Conservation (phyloP, 2,888 invertebrate species). For the Syrphus vitripennis region DNA sequence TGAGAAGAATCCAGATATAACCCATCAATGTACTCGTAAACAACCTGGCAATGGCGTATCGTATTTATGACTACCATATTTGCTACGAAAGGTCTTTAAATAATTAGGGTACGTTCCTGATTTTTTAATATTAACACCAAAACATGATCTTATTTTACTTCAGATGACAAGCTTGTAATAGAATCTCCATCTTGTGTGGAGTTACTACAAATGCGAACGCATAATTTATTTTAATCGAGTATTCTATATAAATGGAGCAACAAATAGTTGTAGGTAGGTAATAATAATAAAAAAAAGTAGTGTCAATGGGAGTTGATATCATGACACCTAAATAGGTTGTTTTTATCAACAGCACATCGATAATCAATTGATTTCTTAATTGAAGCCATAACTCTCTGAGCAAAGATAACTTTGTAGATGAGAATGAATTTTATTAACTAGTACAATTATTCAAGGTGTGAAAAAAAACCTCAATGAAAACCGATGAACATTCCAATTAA, state of each 20-base stretch:
- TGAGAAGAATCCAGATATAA: too few species aligned
- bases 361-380: conserved; percentile 46
- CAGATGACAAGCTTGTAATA: conserved; percentile 25
- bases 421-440: background rate
- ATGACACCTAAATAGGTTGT: conserved; percentile 23
- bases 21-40: too few species aligned
- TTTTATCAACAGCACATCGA: background rate
- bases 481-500: conserved; percentile 10
- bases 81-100: too few species aligned
- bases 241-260: conserved; percentile 3
- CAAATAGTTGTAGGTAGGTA: conserved; percentile 2
- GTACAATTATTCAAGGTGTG: background rate
- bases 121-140: too few species aligned
- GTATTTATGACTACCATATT: too few species aligned
- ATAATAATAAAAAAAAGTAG: conserved; percentile 33
- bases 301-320: conserved; percentile 37
- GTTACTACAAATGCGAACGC: background rate
- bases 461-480: background rate
- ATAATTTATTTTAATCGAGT: conserved; percentile 19
- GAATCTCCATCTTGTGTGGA: background rate
- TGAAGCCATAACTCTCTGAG: conserved; percentile 4
- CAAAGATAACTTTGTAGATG: background rate
- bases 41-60: too few species aligned
- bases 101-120: too few species aligned
- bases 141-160: conserved; percentile 32